phyloP scores from a whole-genome alignment of 2,113 vertebrate genomes.

The Mastomys coucha region DNA sequence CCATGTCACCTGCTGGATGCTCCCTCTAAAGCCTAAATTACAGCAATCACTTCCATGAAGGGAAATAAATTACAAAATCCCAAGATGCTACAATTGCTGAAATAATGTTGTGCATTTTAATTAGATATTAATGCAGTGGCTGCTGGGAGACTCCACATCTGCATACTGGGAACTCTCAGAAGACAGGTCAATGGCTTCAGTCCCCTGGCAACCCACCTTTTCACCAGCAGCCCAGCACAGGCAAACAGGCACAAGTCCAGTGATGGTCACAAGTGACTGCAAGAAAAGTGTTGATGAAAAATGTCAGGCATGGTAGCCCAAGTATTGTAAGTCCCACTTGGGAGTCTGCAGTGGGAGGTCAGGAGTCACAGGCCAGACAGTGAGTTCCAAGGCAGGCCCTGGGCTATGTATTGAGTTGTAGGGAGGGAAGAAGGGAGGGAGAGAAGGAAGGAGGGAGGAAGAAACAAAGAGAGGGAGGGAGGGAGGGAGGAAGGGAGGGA shows the following conservation, averaged over 20 bases:
- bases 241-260: neutral
- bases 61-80: neutral
- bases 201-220: neutral
- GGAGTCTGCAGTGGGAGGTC: neutral
- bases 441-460: neutral
- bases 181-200: neutral
- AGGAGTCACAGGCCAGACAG: neutral
- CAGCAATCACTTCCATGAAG: neutral
- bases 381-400: neutral
- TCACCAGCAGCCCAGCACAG: neutral
- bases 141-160: neutral
- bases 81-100: neutral
- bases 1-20: neutral
- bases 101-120: neutral
- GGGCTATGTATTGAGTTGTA: neutral
- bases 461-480: fast-evolving
- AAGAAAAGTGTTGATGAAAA: neutral
- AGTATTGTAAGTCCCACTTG: neutral
- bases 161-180: neutral
- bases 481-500: fast-evolving
- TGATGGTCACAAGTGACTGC: no score
- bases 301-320: neutral
- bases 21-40: neutral
- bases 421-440: neutral
- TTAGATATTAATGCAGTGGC: neutral